phyloP scores from a whole-genome alignment of 2,797 vertebrate genomes.

The Karalla daura region DNA sequence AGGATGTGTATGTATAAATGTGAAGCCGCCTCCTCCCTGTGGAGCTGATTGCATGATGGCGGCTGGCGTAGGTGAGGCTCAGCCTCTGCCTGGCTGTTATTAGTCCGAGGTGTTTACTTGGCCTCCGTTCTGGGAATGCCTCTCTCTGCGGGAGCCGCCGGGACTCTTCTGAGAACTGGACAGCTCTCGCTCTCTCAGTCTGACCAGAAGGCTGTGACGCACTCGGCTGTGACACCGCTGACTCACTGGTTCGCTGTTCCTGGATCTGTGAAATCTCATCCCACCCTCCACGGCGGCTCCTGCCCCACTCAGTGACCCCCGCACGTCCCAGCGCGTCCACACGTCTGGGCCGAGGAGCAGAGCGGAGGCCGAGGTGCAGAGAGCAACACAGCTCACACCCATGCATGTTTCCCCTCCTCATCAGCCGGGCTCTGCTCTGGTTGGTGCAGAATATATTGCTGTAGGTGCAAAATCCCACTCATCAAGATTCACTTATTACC shows the following conservation, averaged over 20 bases:
- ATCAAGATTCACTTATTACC: too few species aligned
- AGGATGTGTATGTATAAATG: slow-evolving; percentile 25
- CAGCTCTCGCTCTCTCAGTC: slow-evolving; percentile 46
- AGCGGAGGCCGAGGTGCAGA: slow-evolving; percentile 45
- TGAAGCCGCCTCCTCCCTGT: slow-evolving; percentile 4
- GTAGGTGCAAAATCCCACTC: too few species aligned
- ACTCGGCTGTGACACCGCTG: slow-evolving; percentile 55
- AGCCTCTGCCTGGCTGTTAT: slow-evolving; percentile 47
- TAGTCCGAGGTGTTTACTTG: slow-evolving; percentile 49
- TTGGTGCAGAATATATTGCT: too few species aligned
- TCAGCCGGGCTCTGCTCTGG: too few species aligned
- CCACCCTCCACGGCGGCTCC: slow-evolving; percentile 14
- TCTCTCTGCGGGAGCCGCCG: slow-evolving; percentile 29
- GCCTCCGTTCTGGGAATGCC: slow-evolving; percentile 61
- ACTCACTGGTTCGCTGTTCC: slow-evolving; percentile 69
- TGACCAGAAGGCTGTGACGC: slow-evolving; percentile 77
- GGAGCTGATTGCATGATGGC: slow-evolving; percentile 54
- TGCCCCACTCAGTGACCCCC: slow-evolving; percentile 34
- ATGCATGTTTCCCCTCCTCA: too few species aligned
- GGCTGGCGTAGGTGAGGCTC: slow-evolving; percentile 53
- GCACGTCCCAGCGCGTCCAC: slow-evolving; percentile 30
- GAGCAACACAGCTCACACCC: too few species aligned
- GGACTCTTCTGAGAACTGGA: slow-evolving; percentile 56
- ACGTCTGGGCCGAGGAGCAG: slow-evolving; percentile 24
- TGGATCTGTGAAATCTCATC: slow-evolving; percentile 71